Conservation (phyloP, 2,113 vertebrate species). For the Semicossyphus pulcher region DNA sequence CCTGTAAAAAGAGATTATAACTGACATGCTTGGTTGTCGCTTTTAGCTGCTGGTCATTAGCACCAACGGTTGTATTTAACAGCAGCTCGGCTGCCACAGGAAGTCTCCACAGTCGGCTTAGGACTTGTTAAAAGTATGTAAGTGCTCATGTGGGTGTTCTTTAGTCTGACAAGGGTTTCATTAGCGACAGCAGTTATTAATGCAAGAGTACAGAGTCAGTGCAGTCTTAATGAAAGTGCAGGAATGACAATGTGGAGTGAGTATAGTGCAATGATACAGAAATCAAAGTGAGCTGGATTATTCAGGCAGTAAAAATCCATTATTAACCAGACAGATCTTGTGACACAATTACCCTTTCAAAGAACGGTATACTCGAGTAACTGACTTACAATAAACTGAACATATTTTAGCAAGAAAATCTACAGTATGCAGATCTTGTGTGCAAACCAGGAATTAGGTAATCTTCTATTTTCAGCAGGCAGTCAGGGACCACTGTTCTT, state of each 20-base stretch:
- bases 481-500: constrained; percentile 40
- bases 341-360: neutral
- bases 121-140: neutral
- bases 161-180: neutral
- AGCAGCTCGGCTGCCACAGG: neutral
- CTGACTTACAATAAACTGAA: neutral
- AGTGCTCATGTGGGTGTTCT: constrained; percentile 6
- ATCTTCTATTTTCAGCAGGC: constrained; percentile 48
- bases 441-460: constrained; percentile 6
- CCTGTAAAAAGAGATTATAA: too few species aligned
- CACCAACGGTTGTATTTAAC: neutral
- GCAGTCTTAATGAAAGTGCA: neutral
- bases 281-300: neutral
- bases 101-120: neutral
- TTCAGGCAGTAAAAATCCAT: neutral
- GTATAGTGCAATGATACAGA: neutral
- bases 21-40: neutral
- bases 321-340: neutral
- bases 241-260: neutral
- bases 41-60: neutral
- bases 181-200: constrained; percentile 3
- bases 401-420: neutral
- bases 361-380: neutral
- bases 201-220: neutral
- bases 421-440: constrained; percentile 10